Base-by-base conservation (phyloP, 1,140 invertebrate species). In the Drosophila insularis region DNA sequence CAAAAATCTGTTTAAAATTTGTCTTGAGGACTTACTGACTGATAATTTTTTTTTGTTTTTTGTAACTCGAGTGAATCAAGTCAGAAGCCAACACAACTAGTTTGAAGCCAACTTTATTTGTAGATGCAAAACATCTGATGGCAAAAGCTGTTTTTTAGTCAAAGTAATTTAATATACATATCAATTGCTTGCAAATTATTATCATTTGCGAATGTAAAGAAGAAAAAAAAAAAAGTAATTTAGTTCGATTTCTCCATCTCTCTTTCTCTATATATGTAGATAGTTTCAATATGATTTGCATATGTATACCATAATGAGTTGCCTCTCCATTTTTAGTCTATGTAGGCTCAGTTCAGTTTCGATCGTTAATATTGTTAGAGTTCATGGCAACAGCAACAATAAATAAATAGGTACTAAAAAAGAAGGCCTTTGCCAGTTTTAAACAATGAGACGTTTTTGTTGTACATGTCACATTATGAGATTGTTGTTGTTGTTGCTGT, bases 391-490 rank as follows among this genome's bases (percentile, higher is more conserved):
- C 17, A 50, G 19, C 14, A 46, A 46, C 2, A 46, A 17, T 8
- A 46, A 17, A 43, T 6, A 43, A 17, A 46, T 17, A 46, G 7
- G 7, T 43, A 43, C 40, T 43, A 43, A 43, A 46, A 46, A 46
- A 17, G 14, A 46, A 17, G 43, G 17, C 43, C 17, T 50, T 21
- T 37, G 35, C 35, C 10, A 35, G 32, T 46, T 21, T 19, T 19
- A 6, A 50, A 50, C 43, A 50, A 50, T 50, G 43, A 50, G 17
- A 8, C 7, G 43, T 50, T 50, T 50, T 50, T 50, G 43, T 65
- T 56, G 72, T 72, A 74, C 63, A 74, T 76, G 73, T 76, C 73
- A 76, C 72, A 68, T 71, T 71, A 50, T 56, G 70, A 68, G 70
- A 66, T 55, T 74, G 23, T 2, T 64, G 58, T 75, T 74, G 40